Base-by-base conservation (phyloP, 1,140 invertebrate genomes). In the Frieseomelitta varia region DNA sequence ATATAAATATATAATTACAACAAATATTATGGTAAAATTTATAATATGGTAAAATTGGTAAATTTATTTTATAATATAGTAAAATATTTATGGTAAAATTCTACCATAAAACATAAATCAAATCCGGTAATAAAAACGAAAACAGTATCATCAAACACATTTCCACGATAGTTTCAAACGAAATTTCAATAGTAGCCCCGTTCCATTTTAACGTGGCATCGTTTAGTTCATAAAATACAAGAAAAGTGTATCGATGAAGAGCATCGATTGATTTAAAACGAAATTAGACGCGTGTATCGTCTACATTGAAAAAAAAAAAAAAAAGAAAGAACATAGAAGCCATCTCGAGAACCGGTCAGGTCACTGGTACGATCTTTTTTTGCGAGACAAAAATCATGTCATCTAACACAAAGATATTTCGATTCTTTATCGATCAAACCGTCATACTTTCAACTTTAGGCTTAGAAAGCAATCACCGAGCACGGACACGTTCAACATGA, bases 271-370 rank as follows among this genome's bases (percentile, higher is more conserved):
- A 83, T 78, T 56, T 51, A 14, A 81, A 61, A 72, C 69, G 53
- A 8, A 78, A 69, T 63, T 78, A 78, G 81, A 55, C 55, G n/a
- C 19, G 65, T n/a, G 55, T 56, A 71, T 78, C 61, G 72, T 67
- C n/a, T 47, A 12, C 67, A 76, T 83, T 83, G 63, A 61, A 17
- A n/a, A n/a, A 34, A 58, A 71, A 58, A 61, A 17, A n/a, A n/a
- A 34, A 58, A 71, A 58, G 39, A 81, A 85, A 87, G 89, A 91
- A 86, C 85, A 79, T 75, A 85, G 84, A 74, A 69, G 74, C 73
- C 74, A 75, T 53, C 79, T 72, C 15, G 74, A 84, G 79, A 92
- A 92, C 88, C 87, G 88, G 90, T 91, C 75, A 55, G 80, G 77
- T 79, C 76, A 76, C 69, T 63, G 58, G n/a, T 72, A 75, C 72